Evolutionary conservation across 2,797 vertebrate species (phyloP).

Genomic region (Salarias fasciatus): DNA sequence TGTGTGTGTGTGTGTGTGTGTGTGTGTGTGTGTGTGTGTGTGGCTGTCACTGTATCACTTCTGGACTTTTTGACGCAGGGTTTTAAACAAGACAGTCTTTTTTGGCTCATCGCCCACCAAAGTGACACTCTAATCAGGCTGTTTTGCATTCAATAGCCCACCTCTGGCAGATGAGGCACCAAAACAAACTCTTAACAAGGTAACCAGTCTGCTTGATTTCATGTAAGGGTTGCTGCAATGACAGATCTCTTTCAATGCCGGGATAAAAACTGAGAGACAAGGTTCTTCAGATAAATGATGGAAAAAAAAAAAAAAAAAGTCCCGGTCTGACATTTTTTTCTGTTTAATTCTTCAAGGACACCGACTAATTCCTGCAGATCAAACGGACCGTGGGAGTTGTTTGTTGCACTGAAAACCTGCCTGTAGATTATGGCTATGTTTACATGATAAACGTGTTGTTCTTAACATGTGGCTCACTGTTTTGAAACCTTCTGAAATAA

Average conservation of each 20-base stretch:
- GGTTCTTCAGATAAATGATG: too few relatives aligned
- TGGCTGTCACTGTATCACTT: constrained; percentile 42
- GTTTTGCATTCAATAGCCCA: not conserved
- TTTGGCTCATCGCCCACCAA: not conserved
- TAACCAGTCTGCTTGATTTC: constrained; percentile 12
- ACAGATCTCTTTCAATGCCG: too few relatives aligned
- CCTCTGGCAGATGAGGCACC: not conserved
- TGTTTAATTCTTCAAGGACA: too few relatives aligned
- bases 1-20: constrained; percentile 23
- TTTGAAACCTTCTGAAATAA: too few relatives aligned
- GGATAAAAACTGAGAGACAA: too few relatives aligned
- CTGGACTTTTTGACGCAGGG: constrained; percentile 29
- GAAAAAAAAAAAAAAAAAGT: too few relatives aligned
- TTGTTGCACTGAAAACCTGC: too few relatives aligned
- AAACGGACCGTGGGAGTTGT: too few relatives aligned
- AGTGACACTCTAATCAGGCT: not conserved
- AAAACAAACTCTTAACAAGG: constrained; percentile 17
- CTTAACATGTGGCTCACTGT: too few relatives aligned
- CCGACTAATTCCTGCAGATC: too few relatives aligned
- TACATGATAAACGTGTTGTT: constrained; percentile 11
- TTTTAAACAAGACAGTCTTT: constrained; percentile 3
- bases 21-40: constrained; percentile 28
- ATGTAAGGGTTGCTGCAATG: not conserved
- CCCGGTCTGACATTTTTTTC: too few relatives aligned
- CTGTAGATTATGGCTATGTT: too few relatives aligned